Base-by-base conservation (phyloP, 1,140 invertebrate species). In the Drosophila carrolli region DNA sequence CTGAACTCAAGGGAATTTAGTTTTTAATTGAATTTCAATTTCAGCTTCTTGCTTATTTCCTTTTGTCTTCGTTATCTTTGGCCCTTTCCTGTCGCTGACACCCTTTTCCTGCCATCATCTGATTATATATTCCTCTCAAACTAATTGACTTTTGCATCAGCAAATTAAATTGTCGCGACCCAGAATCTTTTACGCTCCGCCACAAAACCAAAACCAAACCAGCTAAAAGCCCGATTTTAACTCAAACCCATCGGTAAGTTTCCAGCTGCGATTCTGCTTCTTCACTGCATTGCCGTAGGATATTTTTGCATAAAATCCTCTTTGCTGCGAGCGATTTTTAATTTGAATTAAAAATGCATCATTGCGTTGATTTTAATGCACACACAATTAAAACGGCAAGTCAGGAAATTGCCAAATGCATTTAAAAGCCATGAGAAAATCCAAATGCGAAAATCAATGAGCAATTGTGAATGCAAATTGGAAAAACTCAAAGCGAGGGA, bases 311-410 rank as follows among this genome's bases (percentile, higher is more conserved):
- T 75, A 61, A 56, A 75, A 55, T 75, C 47, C 32, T 35, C 14
- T 14, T 54, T 14, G 68, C 68, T 53, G 48, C 48, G 66, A 66
- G 58, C 58, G 81, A 56, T 80, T 83, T 83, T 88, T 88, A 88
- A 83, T 83, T 89, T 89, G 72, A 79, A 88, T 88, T 89, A 63
- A 89, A 88, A 79, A 88, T 88, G 83, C 82, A 88, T 79, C 83
- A 78, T 38, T 88, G 84, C 72, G 61, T 60, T 76, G 84, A 89
- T 88, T 74, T 89, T 73, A 88, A 86, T 86, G 83, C 79, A 77
- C 65, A 79, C 63, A 79, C 84, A 83, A 88, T 88, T 88, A 89
- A 88, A 89, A 89, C 58, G 68, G 84, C 72, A 89, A 88, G 80
- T 80, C 79, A 89, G 83, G 79, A 88, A 88, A 88, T 89, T 89